These are phyloP conservation scores for Pogona vitticeps DNA, from an alignment of 2,113 vertebrate species.

Conservation along the genomic window DNA sequence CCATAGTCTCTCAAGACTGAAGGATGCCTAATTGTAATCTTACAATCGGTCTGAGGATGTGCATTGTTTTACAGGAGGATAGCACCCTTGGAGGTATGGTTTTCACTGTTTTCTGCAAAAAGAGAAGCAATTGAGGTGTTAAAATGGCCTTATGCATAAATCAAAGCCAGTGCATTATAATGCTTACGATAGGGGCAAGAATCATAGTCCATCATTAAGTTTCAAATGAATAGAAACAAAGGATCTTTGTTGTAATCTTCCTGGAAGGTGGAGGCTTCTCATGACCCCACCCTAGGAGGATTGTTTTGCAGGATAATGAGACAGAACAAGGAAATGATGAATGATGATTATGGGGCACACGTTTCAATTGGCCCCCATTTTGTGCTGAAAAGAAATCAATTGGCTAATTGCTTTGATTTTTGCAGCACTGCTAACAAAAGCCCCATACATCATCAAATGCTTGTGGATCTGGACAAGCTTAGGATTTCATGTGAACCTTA, in stretches of 20 bases:
- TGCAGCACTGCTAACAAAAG: background rate
- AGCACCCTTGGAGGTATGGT: too few species aligned
- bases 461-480: background rate
- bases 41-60: too few species aligned
- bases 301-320: background rate
- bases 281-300: background rate
- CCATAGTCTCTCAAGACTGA: too few species aligned
- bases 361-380: conserved; percentile 17
- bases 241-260: background rate
- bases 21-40: too few species aligned
- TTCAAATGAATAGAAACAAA: background rate
- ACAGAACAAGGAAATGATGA: background rate
- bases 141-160: too few species aligned
- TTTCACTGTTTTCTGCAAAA: background rate
- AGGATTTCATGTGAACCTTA: background rate
- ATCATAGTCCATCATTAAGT: too few species aligned
- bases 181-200: too few species aligned
- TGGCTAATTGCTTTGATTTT: conserved; percentile 23
- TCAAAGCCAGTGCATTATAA: too few species aligned
- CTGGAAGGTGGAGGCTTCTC: background rate
- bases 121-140: too few species aligned
- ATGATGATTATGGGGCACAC: conserved; percentile 11
- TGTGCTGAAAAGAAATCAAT: conserved; percentile 32
- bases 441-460: conserved; percentile 1
- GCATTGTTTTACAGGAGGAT: too few species aligned